Conservation (phyloP, 2,113 vertebrate genomes). For the Hippocampus mohnikei region DNA sequence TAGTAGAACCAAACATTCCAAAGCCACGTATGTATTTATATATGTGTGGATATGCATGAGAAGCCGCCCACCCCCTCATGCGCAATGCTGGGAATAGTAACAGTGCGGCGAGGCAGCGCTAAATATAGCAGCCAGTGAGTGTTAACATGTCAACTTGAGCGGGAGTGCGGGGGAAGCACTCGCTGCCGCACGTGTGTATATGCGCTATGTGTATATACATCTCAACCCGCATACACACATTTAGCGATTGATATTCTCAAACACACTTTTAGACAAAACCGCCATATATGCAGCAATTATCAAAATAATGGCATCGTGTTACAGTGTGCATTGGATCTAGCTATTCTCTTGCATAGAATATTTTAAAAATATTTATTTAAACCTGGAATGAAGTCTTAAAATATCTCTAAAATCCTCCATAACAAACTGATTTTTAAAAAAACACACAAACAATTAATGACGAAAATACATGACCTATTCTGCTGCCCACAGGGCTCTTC, state of each 20-base stretch:
- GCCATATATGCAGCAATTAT: too few relatives aligned
- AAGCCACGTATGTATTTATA: neutral
- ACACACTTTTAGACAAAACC: neutral
- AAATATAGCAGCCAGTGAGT: slow-evolving; percentile 79
- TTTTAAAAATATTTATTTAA: too few relatives aligned
- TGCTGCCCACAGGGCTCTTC: too few relatives aligned
- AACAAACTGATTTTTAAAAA: too few relatives aligned
- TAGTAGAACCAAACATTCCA: too few relatives aligned
- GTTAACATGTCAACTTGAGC: slow-evolving; percentile 74
- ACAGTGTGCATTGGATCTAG: neutral
- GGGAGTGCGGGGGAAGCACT: slow-evolving; percentile 55
- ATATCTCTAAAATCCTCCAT: too few relatives aligned
- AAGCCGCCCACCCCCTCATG: slow-evolving; percentile 68
- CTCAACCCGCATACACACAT: neutral
- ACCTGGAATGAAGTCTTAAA: too few relatives aligned
- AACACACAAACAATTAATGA: too few relatives aligned
- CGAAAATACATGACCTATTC: too few relatives aligned
- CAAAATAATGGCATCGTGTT: neutral
- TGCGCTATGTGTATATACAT: neutral
- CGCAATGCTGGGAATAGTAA: slow-evolving; percentile 78
- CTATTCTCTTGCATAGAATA: too few relatives aligned
- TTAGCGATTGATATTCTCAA: slow-evolving; percentile 37
- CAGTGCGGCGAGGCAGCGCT: slow-evolving; percentile 72
- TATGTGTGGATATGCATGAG: slow-evolving; percentile 27
- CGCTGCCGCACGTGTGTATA: slow-evolving; percentile 59